These are phyloP conservation scores for Nesogale talazaci DNA, from an alignment of 2,113 vertebrate species.

Conservation along the genomic window DNA sequence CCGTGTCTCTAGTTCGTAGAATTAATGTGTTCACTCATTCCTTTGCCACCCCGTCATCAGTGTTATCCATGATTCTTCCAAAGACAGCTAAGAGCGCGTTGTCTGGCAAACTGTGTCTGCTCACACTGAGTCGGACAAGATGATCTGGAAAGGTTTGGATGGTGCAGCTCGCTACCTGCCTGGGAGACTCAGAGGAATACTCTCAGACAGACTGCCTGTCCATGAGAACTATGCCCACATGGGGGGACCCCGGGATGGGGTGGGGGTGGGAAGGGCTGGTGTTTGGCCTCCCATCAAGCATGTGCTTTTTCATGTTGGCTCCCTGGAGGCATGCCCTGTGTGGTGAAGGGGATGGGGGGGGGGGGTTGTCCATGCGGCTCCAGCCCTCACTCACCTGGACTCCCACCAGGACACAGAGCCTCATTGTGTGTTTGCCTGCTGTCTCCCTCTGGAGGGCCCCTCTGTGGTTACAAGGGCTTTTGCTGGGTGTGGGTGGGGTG, in stretches of 20 bases:
- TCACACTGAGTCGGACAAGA: not conserved
- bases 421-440: not conserved
- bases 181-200: not conserved
- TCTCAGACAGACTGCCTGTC: not conserved
- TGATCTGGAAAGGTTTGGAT: too few species aligned
- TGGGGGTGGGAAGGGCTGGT: not conserved
- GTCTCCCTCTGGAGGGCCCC: not conserved
- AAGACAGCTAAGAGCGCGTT: not conserved
- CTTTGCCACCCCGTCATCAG: not conserved
- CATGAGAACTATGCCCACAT: not conserved
- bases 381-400: not conserved
- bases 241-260: not conserved
- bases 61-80: not conserved
- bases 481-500: not conserved
- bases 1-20: not conserved
- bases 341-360: not conserved
- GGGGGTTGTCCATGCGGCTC: not conserved
- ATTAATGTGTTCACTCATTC: not conserved
- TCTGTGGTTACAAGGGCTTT: not conserved
- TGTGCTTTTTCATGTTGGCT: not conserved
- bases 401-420: not conserved
- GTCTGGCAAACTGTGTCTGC: not conserved
- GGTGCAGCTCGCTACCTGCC: not conserved
- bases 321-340: fast-evolving
- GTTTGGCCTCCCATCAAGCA: too few species aligned